phyloP scores from a whole-genome alignment of 1,140 invertebrate genomes.

The Leptopilina boulardi region DNA sequence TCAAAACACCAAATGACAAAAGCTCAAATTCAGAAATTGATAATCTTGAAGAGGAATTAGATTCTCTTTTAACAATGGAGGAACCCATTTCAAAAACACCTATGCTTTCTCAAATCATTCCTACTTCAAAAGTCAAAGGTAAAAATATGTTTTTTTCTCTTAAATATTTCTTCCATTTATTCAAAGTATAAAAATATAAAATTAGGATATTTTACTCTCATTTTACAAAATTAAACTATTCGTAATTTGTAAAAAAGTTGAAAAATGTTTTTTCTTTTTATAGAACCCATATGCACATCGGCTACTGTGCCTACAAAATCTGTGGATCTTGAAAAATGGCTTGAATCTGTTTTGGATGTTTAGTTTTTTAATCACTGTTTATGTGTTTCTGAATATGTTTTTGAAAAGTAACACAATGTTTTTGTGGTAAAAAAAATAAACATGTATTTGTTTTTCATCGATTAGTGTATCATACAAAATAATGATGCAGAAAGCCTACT shows the following conservation, averaged over 20 bases:
- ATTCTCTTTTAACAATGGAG: slow-evolving; percentile 64
- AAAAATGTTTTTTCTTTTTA: slow-evolving; percentile 38
- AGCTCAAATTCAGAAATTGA: slow-evolving; percentile 35
- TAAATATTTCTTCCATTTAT: slow-evolving; percentile 16
- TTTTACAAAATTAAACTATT: background rate
- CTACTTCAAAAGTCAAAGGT: background rate
- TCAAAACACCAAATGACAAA: background rate
- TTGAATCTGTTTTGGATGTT: slow-evolving; percentile 68
- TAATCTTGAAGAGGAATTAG: slow-evolving; percentile 59
- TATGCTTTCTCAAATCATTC: background rate
- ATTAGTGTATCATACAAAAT: too few relatives aligned
- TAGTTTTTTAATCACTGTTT: slow-evolving; percentile 39
- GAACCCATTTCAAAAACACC: slow-evolving; percentile 52
- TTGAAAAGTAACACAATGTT: background rate
- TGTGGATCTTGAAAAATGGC: slow-evolving; percentile 69
- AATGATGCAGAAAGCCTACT: background rate
- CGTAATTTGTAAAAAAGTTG: background rate
- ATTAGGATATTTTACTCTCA: background rate
- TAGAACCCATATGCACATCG: slow-evolving; percentile 55
- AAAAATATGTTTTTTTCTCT: background rate
- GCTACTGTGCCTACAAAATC: slow-evolving; percentile 55
- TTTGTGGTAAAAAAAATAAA: background rate
- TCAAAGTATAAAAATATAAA: slow-evolving; percentile 10
- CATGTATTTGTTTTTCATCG: slow-evolving; percentile 32
- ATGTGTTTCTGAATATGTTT: slow-evolving; percentile 1